Percentiles rank a stretch among this genome's conserved stretches.
Evolutionary conservation across 2,113 vertebrate species (phyloP).

Genomic region (Elgaria multicarinata): DNA sequence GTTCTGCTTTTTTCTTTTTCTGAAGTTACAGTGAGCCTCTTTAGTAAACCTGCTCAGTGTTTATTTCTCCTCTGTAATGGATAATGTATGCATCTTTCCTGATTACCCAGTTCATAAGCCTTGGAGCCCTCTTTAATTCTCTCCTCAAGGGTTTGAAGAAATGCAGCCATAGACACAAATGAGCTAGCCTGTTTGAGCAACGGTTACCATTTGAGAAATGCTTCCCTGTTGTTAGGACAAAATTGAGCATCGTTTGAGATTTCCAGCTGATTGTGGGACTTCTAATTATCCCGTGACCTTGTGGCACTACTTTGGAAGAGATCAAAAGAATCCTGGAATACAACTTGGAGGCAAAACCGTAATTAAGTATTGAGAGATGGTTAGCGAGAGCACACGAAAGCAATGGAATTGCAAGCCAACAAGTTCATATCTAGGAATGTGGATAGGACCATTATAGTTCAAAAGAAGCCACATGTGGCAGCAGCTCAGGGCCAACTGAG

Average conservation of each 20-base stretch:
- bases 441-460: neutral
- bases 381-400: neutral
- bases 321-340: slow-evolving; percentile 14
- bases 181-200: neutral
- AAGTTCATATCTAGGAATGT: neutral
- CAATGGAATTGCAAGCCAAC: neutral
- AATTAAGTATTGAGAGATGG: neutral
- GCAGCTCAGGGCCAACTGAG: neutral
- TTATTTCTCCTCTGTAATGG: neutral
- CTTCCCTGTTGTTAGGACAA: neutral
- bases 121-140: slow-evolving; percentile 7
- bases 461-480: neutral
- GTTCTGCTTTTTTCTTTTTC: neutral
- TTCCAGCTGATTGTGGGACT: neutral
- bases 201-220: neutral
- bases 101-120: slow-evolving; percentile 7
- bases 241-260: neutral
- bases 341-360: slow-evolving; percentile 4
- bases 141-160: slow-evolving; percentile 9
- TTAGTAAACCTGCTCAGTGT: neutral
- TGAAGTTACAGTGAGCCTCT: neutral
- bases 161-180: neutral
- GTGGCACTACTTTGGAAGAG: neutral
- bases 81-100: slow-evolving; percentile 8
- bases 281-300: slow-evolving; percentile 27